Conservation (phyloP, 2,888 invertebrate genomes). For the Hyppa rectilinea region DNA sequence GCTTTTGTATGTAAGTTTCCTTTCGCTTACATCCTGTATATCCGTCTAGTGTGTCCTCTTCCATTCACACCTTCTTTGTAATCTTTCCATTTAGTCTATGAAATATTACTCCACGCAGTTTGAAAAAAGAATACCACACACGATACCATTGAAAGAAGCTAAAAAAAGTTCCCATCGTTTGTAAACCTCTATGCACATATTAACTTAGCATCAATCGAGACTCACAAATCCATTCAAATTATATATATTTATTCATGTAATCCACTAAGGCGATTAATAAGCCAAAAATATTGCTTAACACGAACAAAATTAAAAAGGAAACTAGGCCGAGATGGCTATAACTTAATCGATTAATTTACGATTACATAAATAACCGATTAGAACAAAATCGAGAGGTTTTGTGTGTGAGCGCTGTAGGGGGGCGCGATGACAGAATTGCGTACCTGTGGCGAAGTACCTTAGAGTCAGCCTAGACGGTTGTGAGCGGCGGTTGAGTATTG, state of each 20-base stretch:
- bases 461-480: conserved; percentile 29
- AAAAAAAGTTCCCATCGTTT: conserved; percentile 45
- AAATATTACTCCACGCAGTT: background rate
- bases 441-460: conserved; percentile 43
- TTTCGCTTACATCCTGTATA: too few relatives aligned
- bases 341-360: conserved; percentile 77
- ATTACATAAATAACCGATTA: conserved; percentile 79
- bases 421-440: conserved; percentile 56
- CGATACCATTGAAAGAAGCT: conserved; percentile 17
- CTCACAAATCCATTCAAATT: conserved; percentile 61
- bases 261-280: conserved; percentile 63
- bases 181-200: conserved; percentile 44
- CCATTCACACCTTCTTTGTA: too few relatives aligned
- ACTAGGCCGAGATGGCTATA: conserved; percentile 73
- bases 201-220: conserved; percentile 43
- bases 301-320: conserved; percentile 71
- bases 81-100: background rate
- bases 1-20: too few relatives aligned
- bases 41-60: too few relatives aligned
- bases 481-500: background rate
- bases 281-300: conserved; percentile 68
- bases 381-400: conserved; percentile 77
- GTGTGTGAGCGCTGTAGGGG: conserved; percentile 52
- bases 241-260: conserved; percentile 67
- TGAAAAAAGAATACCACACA: conserved; percentile 52